phyloP scores from a whole-genome alignment of 2,888 invertebrate genomes.

The Microctonus brassicae region DNA sequence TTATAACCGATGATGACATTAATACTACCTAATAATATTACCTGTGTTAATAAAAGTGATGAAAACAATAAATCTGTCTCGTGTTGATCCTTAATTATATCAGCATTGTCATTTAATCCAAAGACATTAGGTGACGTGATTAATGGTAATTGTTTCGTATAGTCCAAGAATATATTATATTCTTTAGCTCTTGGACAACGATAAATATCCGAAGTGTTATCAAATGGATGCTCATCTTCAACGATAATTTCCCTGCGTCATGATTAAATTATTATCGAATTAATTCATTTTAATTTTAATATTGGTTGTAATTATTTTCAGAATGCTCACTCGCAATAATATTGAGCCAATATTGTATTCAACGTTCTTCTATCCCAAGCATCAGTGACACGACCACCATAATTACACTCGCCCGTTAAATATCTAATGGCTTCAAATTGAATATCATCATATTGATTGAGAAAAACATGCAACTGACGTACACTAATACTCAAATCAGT shows the following conservation, averaged over 20 bases:
- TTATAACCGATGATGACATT: neutral
- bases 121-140: constrained; percentile 88
- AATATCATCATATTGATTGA: constrained; percentile 85
- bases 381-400: constrained; percentile 95
- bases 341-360: constrained; percentile 84
- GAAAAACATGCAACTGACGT: constrained; percentile 88
- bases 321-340: constrained; percentile 77
- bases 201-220: constrained; percentile 72
- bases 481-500: constrained; percentile 92
- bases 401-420: constrained; percentile 95
- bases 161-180: constrained; percentile 79
- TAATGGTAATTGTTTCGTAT: constrained; percentile 80
- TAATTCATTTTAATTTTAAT: neutral
- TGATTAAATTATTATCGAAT: neutral
- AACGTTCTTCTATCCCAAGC: constrained; percentile 94
- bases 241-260: constrained; percentile 52
- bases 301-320: too few relatives aligned
- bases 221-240: constrained; percentile 56
- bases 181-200: constrained; percentile 81
- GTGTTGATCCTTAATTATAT: constrained; percentile 91
- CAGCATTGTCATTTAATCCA: constrained; percentile 93
- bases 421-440: constrained; percentile 90
- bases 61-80: constrained; percentile 84
- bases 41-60: constrained; percentile 85
- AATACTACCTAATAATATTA: constrained; percentile 60